Conservation (phyloP, 2,113 vertebrate species). For the Mola mola region DNA sequence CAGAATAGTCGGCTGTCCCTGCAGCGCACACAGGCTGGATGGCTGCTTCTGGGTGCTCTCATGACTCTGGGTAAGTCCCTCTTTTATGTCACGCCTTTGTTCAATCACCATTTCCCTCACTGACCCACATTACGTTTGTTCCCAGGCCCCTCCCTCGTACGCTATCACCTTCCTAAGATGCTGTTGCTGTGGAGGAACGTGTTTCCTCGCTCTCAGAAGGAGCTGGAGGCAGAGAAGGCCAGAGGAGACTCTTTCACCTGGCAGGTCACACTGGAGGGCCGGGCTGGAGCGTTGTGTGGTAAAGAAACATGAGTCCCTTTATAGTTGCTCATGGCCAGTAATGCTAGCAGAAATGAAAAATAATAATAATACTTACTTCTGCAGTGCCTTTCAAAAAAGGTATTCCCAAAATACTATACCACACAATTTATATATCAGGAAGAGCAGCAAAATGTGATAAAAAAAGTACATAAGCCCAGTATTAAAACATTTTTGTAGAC, state of each 20-base stretch:
- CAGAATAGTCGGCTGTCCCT: conserved; percentile 97
- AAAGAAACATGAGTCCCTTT: conserved; percentile 59
- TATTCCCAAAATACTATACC: too few relatives aligned
- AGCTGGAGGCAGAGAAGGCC: conserved; percentile 96
- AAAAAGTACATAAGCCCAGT: too few relatives aligned
- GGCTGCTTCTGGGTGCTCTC: conserved; percentile 96
- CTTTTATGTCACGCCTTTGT: not conserved
- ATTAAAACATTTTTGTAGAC: too few relatives aligned
- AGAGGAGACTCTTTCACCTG: conserved; percentile 97
- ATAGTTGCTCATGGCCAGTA: not conserved
- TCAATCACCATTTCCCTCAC: not conserved
- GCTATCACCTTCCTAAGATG: conserved; percentile 99
- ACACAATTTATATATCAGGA: too few relatives aligned
- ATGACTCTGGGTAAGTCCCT: conserved; percentile 92
- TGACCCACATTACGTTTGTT: not conserved
- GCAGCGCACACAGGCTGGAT: conserved; percentile 96
- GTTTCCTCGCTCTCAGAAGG: conserved; percentile 97
- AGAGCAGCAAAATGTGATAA: too few relatives aligned
- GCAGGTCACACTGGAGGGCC: conserved; percentile 97
- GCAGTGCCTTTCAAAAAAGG: too few relatives aligned
- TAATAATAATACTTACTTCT: not conserved
- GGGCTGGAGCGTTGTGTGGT: conserved; percentile 97
- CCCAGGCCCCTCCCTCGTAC: conserved; percentile 92
- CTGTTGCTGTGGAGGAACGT: conserved; percentile 96
- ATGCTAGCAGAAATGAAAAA: too few relatives aligned